phyloP scores from a whole-genome alignment of 2,113 vertebrate species.

The Sminthopsis crassicaudata region DNA sequence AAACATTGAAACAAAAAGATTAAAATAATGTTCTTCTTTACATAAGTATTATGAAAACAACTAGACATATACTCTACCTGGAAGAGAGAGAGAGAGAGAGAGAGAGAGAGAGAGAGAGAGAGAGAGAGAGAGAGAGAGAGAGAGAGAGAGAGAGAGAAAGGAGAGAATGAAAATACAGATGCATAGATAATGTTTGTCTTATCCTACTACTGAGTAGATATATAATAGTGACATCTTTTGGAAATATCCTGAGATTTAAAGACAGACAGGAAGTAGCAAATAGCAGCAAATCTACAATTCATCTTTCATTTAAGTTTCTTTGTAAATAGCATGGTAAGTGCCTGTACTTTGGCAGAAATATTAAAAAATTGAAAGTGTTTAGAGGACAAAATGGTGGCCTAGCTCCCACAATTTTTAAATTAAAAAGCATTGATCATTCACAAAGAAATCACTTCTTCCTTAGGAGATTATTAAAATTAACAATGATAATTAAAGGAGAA shows the following conservation, averaged over 20 bases:
- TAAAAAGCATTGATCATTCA: conserved; percentile 37
- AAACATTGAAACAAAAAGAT: neutral
- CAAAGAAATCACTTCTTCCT: neutral
- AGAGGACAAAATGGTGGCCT: neutral
- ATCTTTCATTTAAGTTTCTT: conserved; percentile 25
- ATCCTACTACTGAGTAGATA: neutral
- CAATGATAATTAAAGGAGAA: neutral
- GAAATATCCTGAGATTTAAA: neutral
- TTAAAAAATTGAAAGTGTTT: neutral
- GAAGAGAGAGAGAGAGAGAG: neutral
- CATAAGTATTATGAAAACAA: neutral
- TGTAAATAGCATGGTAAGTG: neutral
- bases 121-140: too few relatives aligned
- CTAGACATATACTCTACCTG: neutral
- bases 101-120: too few relatives aligned
- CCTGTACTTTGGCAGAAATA: neutral
- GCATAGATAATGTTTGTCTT: neutral
- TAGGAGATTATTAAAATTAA: neutral
- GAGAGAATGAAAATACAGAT: too few relatives aligned
- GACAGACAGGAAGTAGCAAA: conserved; percentile 6
- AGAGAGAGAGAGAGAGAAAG: too few relatives aligned
- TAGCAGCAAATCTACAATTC: neutral
- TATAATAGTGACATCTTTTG: neutral
- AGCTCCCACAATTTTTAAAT: conserved; percentile 10
- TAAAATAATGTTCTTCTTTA: neutral